Evolutionary conservation across 37 sponge, comb jelly and placozoan species (phyloP), one percentile per base, ranked within the genome.

Genomic region (Halisarca cf. caerulea): DNA sequence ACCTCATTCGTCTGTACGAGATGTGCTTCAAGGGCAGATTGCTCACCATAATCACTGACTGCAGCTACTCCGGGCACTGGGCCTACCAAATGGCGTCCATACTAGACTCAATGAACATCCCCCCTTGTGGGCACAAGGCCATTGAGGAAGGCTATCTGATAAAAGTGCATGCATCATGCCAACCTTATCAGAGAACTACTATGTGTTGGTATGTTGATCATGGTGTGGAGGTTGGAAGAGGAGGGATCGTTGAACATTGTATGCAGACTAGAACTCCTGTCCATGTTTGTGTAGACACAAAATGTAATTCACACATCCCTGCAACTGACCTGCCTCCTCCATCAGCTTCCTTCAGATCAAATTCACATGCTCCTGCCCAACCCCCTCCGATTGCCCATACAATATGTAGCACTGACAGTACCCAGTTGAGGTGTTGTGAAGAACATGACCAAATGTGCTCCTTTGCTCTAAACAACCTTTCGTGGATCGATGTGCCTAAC

Each of bases 101-200:
- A 40, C 62, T 92, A 37, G 92, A 92, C 69, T 74, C 81, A 44
- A 79, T 68, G 11, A 83, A 80, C 25, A 83, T 92, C 15, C 47
- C 36, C 18, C 79, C 89, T 44, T 92, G 92, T 92, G 92, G 92
- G 14, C 92, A 92, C 53, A 79, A 62, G 7, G 88, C 86, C 8
- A 82, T 53, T 34, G 86, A 89, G 79, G 77, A 82, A 58, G 88
- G 88, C 23, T 73, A 87, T 2, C 78, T 90, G 23, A 38, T 89
- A 1, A 87, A 93, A 34, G 72, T 93, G 28, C 87, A 35, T 30
- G 38, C 88, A 25, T 86, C 93, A 2, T 89, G 90, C 55, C 42
- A 74, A 41, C 75, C 81, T 5, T 24, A 73, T 34, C 58, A 92
- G 53, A 64, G 58, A 36, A 53, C 90, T 8, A 35, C 68, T 3